phyloP scores from a whole-genome alignment of 1,140 invertebrate species.

The Ostrea denselamellosa region DNA sequence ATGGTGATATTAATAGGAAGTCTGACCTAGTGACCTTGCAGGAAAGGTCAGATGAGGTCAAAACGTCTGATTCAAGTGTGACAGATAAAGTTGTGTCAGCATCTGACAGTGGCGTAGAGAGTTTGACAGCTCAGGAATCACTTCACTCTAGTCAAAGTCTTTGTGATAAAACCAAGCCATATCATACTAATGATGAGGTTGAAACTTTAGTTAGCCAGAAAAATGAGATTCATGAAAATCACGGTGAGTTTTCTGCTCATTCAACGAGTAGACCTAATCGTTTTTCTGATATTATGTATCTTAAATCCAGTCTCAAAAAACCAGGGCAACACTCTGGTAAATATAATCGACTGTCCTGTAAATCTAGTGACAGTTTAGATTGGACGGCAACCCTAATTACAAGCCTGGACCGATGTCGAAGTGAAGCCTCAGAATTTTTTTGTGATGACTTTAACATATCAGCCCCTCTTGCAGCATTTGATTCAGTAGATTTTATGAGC shows the following conservation, averaged over 20 bases:
- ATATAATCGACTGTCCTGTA: constrained; percentile 64
- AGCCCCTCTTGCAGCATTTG: constrained; percentile 67
- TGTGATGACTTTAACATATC: constrained; percentile 65
- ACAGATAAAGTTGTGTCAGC: constrained; percentile 16
- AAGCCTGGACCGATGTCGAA: constrained; percentile 63
- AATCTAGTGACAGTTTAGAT: constrained; percentile 67
- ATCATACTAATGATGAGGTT: constrained; percentile 36
- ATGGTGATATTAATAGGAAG: constrained; percentile 46
- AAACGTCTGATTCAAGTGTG: constrained; percentile 51
- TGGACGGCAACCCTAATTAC: constrained; percentile 60
- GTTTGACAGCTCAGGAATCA: constrained; percentile 41
- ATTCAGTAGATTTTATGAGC: constrained; percentile 67
- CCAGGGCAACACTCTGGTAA: constrained; percentile 49
- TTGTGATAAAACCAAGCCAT: constrained; percentile 49
- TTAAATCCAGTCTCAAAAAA: constrained; percentile 66
- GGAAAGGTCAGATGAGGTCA: constrained; percentile 46
- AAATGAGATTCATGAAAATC: constrained; percentile 35
- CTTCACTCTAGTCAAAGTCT: constrained; percentile 30
- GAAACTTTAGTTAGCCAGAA: constrained; percentile 32
- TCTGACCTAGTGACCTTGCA: constrained; percentile 40
- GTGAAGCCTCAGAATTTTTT: constrained; percentile 62
- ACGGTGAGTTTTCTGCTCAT: constrained; percentile 65
- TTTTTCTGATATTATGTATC: constrained; percentile 62
- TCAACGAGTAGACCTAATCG: constrained; percentile 50
- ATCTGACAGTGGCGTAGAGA: constrained; percentile 52